phyloP scores from a whole-genome alignment of 2,888 invertebrate genomes.

The Dyspetes luteomarginatus region DNA sequence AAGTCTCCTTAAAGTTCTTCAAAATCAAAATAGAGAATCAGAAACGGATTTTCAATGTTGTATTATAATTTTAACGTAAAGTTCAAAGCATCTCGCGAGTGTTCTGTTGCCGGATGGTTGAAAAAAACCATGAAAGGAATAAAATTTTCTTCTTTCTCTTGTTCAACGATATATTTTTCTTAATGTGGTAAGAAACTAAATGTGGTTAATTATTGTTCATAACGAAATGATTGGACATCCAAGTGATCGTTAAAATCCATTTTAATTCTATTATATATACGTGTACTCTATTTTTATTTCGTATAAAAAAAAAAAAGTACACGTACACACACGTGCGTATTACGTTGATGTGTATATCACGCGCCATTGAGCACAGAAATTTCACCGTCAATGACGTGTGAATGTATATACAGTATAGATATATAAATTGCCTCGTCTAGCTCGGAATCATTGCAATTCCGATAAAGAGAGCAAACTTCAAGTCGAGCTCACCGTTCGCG shows the following conservation, averaged over 20 bases:
- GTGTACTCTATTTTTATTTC: not conserved
- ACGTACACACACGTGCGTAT: not conserved
- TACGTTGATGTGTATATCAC: not conserved
- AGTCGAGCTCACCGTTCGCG: slow-evolving; percentile 27
- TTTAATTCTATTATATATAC: not conserved
- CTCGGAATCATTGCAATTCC: not conserved
- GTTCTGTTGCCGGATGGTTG: too few species aligned
- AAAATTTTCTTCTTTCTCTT: too few species aligned
- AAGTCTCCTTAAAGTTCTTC: too few species aligned
- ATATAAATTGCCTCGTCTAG: slow-evolving; percentile 14
- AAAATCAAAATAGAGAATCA: too few species aligned
- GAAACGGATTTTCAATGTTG: too few species aligned
- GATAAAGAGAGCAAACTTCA: slow-evolving; percentile 36
- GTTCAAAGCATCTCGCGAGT: too few species aligned
- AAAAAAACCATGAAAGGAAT: too few species aligned
- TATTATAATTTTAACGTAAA: too few species aligned
- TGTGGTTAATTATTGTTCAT: not conserved
- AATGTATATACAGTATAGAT: slow-evolving; percentile 13
- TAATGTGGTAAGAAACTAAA: not conserved
- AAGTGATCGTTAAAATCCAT: not conserved
- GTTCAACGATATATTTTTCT: too few species aligned
- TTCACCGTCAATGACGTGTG: slow-evolving; percentile 19
- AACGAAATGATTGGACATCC: not conserved
- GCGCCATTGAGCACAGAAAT: slow-evolving; percentile 32
- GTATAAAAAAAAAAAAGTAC: not conserved